Conservation (phyloP, 2,113 vertebrate genomes). For the Campylorhamphus procurvoides region DNA sequence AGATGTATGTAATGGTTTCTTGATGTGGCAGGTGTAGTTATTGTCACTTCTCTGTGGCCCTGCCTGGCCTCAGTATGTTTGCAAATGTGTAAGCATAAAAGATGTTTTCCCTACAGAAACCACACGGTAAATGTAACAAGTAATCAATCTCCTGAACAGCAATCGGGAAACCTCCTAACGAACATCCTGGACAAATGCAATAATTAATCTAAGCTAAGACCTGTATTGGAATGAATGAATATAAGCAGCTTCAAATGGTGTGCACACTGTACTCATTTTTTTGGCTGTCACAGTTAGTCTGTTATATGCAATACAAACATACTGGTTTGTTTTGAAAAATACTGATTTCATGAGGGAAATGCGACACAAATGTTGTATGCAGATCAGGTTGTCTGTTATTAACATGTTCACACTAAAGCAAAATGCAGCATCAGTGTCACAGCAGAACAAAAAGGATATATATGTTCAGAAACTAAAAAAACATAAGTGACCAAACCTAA, state of each 20-base stretch:
- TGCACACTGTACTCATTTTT: slow-evolving; percentile 44
- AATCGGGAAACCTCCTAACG: slow-evolving; percentile 74
- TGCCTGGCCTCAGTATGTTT: slow-evolving; percentile 29
- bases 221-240: slow-evolving; percentile 77
- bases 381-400: slow-evolving; percentile 26
- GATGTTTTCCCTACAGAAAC: slow-evolving; percentile 73
- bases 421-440: slow-evolving; percentile 58
- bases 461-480: background rate
- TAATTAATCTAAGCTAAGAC: slow-evolving; percentile 76
- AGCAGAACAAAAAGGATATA: slow-evolving; percentile 40
- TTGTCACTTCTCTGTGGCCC: background rate
- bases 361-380: slow-evolving; percentile 32
- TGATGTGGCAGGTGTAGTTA: background rate
- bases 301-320: slow-evolving; percentile 35
- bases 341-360: slow-evolving; percentile 56
- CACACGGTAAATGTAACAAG: slow-evolving; percentile 72
- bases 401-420: slow-evolving; percentile 44
- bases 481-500: background rate
- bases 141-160: slow-evolving; percentile 72
- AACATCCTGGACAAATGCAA: slow-evolving; percentile 74
- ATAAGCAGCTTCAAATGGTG: slow-evolving; percentile 50
- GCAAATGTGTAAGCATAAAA: slow-evolving; percentile 62
- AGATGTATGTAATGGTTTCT: background rate
- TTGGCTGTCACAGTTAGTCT: slow-evolving; percentile 40
- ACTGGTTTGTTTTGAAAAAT: slow-evolving; percentile 53